Evolutionary conservation across 2,888 invertebrate species (phyloP).

Genomic region (Polydrusus tereticollis): DNA sequence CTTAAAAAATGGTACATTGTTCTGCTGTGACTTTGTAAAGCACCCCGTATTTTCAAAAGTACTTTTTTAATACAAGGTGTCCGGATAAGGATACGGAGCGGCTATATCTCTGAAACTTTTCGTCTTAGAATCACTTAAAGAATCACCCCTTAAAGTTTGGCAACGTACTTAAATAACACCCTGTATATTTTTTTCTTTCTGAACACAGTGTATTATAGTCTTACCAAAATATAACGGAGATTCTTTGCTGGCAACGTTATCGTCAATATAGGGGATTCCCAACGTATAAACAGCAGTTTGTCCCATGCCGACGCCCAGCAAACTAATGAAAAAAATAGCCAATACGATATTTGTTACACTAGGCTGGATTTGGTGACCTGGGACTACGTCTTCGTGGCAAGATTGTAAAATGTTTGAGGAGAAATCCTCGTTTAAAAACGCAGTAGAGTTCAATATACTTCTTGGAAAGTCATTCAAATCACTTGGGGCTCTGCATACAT

Average conservation of each 20-base stretch:
- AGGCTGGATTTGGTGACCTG: constrained; percentile 78
- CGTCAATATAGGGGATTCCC: constrained; percentile 94
- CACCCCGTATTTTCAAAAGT: no score
- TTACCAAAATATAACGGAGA: constrained; percentile 93
- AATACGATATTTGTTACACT: constrained; percentile 86
- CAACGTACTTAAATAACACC: no score
- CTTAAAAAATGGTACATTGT: no score
- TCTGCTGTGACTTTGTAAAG: no score
- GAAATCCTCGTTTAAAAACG: constrained; percentile 41
- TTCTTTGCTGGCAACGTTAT: constrained; percentile 92
- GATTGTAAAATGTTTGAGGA: constrained; percentile 55
- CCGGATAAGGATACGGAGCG: no score
- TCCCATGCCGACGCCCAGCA: constrained; percentile 91
- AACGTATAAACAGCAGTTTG: constrained; percentile 93
- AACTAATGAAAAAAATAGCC: constrained; percentile 88
- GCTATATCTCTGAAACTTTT: no score
- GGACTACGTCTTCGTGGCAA: constrained; percentile 69
- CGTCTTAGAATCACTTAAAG: no score
- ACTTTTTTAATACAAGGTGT: no score
- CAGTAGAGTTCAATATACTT: constrained; percentile 35
- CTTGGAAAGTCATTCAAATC: constrained; percentile 29
- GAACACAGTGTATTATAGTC: no score
- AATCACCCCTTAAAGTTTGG: no score
- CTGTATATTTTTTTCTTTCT: no score
- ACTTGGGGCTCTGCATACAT: constrained; percentile 62